Percentiles rank a stretch among this genome's conserved stretches.
These are phyloP conservation scores for Drosophila grimshawi DNA, from an alignment of 1,140 invertebrate species.

Conservation along the genomic window DNA sequence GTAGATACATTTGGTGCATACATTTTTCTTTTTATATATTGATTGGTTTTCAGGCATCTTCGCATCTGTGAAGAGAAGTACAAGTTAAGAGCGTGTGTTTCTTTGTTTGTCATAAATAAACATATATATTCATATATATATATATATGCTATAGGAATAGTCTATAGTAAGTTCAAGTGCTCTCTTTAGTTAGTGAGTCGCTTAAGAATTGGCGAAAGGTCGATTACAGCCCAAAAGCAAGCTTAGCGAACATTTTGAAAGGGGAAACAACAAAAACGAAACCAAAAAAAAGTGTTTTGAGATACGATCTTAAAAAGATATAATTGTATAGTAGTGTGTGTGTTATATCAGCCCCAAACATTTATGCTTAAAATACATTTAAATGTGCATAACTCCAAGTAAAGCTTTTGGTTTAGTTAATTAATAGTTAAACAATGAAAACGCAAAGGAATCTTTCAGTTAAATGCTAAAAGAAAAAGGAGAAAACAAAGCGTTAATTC, in stretches of 20 bases:
- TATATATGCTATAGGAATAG: conserved; percentile 11
- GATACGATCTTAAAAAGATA: conserved; percentile 6
- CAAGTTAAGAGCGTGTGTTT: conserved; percentile 8
- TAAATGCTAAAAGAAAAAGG: background rate
- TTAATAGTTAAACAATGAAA: no score
- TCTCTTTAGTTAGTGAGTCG: conserved; percentile 1
- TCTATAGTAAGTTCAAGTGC: conserved; percentile 30
- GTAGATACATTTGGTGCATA: conserved; percentile 17
- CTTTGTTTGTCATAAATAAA: background rate
- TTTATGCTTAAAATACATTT: conserved; percentile 12
- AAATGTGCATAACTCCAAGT: conserved; percentile 25
- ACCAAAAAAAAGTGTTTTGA: background rate
- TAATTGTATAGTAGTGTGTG: conserved; percentile 1
- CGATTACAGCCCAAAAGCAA: background rate
- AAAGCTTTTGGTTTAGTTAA: conserved; percentile 7
- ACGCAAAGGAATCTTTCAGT: no score
- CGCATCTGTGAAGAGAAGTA: conserved; percentile 7
- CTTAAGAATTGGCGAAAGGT: conserved; percentile 5
- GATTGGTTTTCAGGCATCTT: background rate
- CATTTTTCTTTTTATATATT: background rate
- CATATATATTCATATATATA: no score
- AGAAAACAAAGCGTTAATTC: no score
- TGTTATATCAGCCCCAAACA: background rate
- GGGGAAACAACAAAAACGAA: background rate
- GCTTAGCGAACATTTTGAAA: conserved; percentile 5